Evolutionary conservation across 2,113 vertebrate species (phyloP).

Genomic region (Tachycineta bicolor): DNA sequence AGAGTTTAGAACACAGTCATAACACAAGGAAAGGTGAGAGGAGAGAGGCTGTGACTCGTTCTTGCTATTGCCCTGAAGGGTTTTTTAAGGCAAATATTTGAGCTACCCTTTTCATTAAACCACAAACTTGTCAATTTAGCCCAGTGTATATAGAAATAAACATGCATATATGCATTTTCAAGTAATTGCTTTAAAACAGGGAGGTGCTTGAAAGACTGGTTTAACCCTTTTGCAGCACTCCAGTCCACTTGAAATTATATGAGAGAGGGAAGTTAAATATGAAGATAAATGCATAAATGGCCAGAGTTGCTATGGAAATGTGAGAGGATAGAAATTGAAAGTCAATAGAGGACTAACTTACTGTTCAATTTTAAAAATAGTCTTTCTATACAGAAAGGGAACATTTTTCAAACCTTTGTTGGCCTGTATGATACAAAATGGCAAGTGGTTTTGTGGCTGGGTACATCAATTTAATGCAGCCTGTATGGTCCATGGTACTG

Average conservation of each 20-base stretch:
- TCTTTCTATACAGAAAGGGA: constrained; percentile 36
- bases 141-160: background rate
- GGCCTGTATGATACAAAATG: constrained; percentile 22
- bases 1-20: constrained; percentile 61
- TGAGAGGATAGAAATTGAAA: constrained; percentile 72
- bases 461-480: background rate
- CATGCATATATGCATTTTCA: background rate
- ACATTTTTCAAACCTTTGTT: constrained; percentile 52
- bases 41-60: constrained; percentile 13
- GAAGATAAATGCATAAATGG: constrained; percentile 77
- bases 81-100: constrained; percentile 74
- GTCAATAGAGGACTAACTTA: constrained; percentile 76
- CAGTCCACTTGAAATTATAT: constrained; percentile 61
- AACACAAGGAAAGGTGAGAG: constrained; percentile 63
- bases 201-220: constrained; percentile 9
- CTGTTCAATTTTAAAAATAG: constrained; percentile 67
- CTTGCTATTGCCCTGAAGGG: constrained; percentile 60
- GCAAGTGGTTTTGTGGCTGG: constrained; percentile 30
- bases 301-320: constrained; percentile 78
- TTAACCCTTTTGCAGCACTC: constrained; percentile 68
- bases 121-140: background rate
- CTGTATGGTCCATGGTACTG: background rate
- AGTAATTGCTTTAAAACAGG: constrained; percentile 66
- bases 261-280: constrained; percentile 71
- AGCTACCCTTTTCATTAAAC: constrained; percentile 63